phyloP scores from a whole-genome alignment of 2,888 invertebrate genomes.

The Amorpha juglandis region DNA sequence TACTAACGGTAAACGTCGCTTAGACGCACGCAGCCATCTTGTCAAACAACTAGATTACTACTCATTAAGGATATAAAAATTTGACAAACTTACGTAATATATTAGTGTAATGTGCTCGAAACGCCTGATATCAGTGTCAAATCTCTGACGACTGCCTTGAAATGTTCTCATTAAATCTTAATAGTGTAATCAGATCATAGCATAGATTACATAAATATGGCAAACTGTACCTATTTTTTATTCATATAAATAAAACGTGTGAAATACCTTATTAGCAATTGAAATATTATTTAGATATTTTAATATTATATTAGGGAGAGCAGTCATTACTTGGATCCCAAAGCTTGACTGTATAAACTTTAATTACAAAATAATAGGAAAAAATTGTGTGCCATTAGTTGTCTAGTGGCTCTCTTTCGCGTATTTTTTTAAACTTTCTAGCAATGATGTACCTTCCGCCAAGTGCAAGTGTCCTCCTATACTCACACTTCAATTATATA shows the following conservation, averaged over 20 bases:
- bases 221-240: neutral
- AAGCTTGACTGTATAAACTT: no score
- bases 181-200: conserved; percentile 3
- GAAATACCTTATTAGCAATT: no score
- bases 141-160: conserved; percentile 21
- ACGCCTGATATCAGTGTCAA: conserved; percentile 4
- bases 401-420: no score
- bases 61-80: conserved; percentile 40
- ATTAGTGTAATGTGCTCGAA: conserved; percentile 5
- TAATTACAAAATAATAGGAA: no score
- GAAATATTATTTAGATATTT: no score
- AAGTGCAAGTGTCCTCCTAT: no score
- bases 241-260: neutral
- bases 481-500: no score
- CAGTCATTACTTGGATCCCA: no score
- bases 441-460: no score
- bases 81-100: neutral
- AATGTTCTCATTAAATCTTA: conserved; percentile 8
- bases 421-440: no score
- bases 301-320: no score
- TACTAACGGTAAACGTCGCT: conserved; percentile 54
- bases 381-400: no score
- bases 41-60: conserved; percentile 47
- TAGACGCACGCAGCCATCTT: conserved; percentile 42
- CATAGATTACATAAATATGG: neutral